Base-by-base conservation (phyloP, 2,888 invertebrate genomes). In the Drosophila maculinotata region DNA sequence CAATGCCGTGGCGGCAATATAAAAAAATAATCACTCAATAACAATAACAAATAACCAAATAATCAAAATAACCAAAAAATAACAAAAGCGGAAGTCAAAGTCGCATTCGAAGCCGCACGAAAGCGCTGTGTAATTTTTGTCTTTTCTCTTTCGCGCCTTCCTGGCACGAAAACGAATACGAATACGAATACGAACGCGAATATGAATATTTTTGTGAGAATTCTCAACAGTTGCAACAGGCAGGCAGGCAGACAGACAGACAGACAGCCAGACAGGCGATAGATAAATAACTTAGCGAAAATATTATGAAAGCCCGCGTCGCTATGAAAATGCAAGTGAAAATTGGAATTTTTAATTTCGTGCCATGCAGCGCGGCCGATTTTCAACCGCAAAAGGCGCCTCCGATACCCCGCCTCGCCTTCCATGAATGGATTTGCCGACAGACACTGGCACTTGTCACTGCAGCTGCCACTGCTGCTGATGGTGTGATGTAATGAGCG, bases 281-380 rank as follows among this genome's bases (percentile, higher is more conserved):
- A 82, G 79, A 76, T 65, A 80, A 70, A 76, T 64, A 72, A 58
- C 53, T 80, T 72, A 59, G 64, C 73, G 73, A 77, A 79, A 84
- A 85, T 87, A 87, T 82, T 82, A 82, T 82, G 81, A 83, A 83
- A 88, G 87, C 69, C 38, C 66, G 54, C 39, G 56, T 44, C 59
- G 33, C 58, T 49, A 57, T 38, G 36, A 63, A 70, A 69, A 63
- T 71, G 80, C 87, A 88, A 88, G 87, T 87, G 86, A 84, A 84
- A 84, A 83, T 83, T 80, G 88, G 80, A 83, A 83, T 83, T 83
- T 88, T 83, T 83, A 83, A 83, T 83, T 83, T 83, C 66, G 83
- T 79, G 76, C 68, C 56, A 72, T 64, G 69, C 69, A 65, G 62
- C 65, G 60, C 69, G 52, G 69, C 60, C 86, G 86, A 79, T 87